Conservation (phyloP, 2,888 invertebrate genomes). For the Ecdyonurus torrentis region DNA sequence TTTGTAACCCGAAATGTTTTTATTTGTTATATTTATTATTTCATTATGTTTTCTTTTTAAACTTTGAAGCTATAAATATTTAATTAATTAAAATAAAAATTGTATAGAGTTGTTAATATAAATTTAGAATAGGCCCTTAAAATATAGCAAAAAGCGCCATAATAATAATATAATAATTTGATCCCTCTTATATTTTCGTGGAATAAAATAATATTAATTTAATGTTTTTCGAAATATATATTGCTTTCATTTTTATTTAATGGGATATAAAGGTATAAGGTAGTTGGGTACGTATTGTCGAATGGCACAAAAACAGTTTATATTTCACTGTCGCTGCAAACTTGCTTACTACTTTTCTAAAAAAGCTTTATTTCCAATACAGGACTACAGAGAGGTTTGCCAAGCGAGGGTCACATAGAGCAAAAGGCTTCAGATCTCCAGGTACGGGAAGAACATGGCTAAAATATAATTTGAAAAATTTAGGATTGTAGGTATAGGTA, state of each 20-base stretch:
- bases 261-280: neutral
- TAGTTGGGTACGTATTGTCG: neutral
- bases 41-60: too few species aligned
- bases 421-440: neutral
- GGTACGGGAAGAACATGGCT: too few species aligned
- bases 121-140: too few species aligned
- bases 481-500: too few species aligned
- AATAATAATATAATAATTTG: too few species aligned
- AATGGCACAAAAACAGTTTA: neutral
- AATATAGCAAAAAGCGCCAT: too few species aligned
- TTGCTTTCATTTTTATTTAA: neutral
- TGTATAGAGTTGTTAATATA: too few species aligned
- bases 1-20: too few species aligned
- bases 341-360: neutral
- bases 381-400: neutral
- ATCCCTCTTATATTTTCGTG: neutral
- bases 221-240: neutral
- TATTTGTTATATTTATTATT: too few species aligned
- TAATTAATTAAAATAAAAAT: neutral
- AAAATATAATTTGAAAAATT: too few species aligned
- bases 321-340: neutral
- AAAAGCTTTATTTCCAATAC: neutral
- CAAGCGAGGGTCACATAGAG: neutral
- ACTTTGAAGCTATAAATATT: neutral
- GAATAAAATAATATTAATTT: neutral